A percentile compares a stretch with the other conserved stretches of the same genome.
phyloP scores from a whole-genome alignment of 2,888 invertebrate species.

The Tanytarsus gracilentus region DNA sequence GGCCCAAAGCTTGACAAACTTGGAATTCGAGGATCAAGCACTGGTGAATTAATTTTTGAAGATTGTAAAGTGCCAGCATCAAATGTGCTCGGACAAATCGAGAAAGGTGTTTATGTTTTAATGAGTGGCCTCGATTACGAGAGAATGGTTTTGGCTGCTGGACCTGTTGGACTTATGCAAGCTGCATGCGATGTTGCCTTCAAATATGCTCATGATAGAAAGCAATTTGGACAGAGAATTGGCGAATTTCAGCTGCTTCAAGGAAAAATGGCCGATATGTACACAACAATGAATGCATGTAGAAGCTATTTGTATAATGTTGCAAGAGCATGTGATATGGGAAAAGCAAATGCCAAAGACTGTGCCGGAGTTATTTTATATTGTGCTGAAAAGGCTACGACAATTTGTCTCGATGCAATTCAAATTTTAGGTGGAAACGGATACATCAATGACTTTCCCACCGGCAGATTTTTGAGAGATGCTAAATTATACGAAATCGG shows the following conservation, averaged over 20 bases:
- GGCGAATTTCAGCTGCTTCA: slow-evolving; percentile 92
- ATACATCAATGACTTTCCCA: slow-evolving; percentile 94
- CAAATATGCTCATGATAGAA: slow-evolving; percentile 89
- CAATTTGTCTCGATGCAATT: slow-evolving; percentile 82
- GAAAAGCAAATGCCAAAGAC: slow-evolving; percentile 72
- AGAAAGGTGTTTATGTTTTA: slow-evolving; percentile 91
- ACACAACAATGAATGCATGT: slow-evolving; percentile 73
- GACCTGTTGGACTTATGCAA: slow-evolving; percentile 93
- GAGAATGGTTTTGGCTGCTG: slow-evolving; percentile 77
- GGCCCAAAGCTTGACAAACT: slow-evolving; percentile 91
- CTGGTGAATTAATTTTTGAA: slow-evolving; percentile 91
- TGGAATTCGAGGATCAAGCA: slow-evolving; percentile 97
- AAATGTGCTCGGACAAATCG: slow-evolving; percentile 75
- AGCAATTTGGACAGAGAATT: slow-evolving; percentile 82
- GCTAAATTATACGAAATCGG: slow-evolving; percentile 98
- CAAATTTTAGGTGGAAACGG: slow-evolving; percentile 99
- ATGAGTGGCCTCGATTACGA: slow-evolving; percentile 96
- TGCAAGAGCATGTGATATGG: slow-evolving; percentile 71
- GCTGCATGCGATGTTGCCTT: slow-evolving; percentile 90
- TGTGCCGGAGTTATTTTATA: slow-evolving; percentile 93
- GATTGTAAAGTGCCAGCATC: slow-evolving; percentile 76
- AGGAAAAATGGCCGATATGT: slow-evolving; percentile 95
- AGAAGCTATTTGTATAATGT: slow-evolving; percentile 87
- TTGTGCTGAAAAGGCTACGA: slow-evolving; percentile 82
- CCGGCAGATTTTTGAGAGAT: slow-evolving; percentile 85